Evolutionary conservation across 1,140 invertebrate genomes (phyloP), one percentile per base, ranked within the genome.

Genomic region (Araneus ventricosus): DNA sequence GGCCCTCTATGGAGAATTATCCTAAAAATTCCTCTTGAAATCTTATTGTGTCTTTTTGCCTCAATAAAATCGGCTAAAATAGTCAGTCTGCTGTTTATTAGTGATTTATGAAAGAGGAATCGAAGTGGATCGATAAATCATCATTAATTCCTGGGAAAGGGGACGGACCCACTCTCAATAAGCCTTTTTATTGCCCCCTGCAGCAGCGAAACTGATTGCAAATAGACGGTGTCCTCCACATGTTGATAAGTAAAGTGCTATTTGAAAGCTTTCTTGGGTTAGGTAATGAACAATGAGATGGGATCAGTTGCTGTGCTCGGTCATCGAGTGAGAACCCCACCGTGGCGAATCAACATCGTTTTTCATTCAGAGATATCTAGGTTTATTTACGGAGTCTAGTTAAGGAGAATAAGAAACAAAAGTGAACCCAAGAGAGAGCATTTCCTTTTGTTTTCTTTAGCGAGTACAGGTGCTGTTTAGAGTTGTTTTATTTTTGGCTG

Each of bases 211-310:
- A 84, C 82, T 14, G 39, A 84, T 84, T 84, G 82, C 27, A 84
- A 84, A 84, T 84, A 30, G 39, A 84, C 45, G 41, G 41, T 84
- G 45, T 52, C 41, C 34, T 45, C 39, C 45, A 17, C 41, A 34
- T 20, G 85, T 22, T 87, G 85, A 87, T 87, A 87, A 87, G 85
- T 61, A 61, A 87, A 87, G 85, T 87, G 85, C 85, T 61, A 41
- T 61, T 63, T 41, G 82, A 84, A 84, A 84, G 82, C 82, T 52
- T 84, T 84, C 34, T 45, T 3, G 17, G 39, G 82, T 61, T 45
- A 87, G 59, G 34, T 61, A 87, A 63, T 61, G 52, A 20, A 61
- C 57, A 87, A n/a, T 34, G 34, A 34, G 57, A n/a, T 37, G 85
- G 4, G 24, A 27, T 37, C 52, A 61, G 34, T 24, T 34, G 4